phyloP scores from a whole-genome alignment of 1,140 invertebrate species.

The Drosophila novamexicana region DNA sequence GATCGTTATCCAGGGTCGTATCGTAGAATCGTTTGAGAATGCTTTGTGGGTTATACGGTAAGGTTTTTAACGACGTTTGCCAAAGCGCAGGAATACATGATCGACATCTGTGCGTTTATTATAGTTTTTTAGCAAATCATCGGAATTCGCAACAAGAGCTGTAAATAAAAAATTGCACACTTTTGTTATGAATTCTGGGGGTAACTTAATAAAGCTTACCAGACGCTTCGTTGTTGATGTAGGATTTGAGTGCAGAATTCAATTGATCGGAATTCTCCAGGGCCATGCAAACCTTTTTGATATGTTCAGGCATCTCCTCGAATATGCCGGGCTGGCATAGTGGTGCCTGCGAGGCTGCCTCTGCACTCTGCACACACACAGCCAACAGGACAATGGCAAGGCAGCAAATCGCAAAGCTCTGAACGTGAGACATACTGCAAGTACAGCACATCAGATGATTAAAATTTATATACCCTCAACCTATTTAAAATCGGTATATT shows the following conservation, averaged over 20 bases:
- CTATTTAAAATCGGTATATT: too few relatives aligned
- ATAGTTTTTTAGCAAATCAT: slow-evolving; percentile 82
- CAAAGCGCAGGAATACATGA: slow-evolving; percentile 91
- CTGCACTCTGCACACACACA: slow-evolving; percentile 39
- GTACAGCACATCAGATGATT: not conserved
- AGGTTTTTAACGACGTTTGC: slow-evolving; percentile 85
- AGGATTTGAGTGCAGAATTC: slow-evolving; percentile 72
- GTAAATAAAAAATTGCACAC: not conserved
- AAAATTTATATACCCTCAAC: not conserved
- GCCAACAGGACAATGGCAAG: slow-evolving; percentile 59
- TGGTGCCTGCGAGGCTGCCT: slow-evolving; percentile 54
- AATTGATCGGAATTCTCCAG: slow-evolving; percentile 82
- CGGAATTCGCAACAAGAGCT: slow-evolving; percentile 76
- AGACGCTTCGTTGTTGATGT: slow-evolving; percentile 82
- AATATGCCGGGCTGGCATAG: slow-evolving; percentile 77
- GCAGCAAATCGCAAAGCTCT: slow-evolving; percentile 60
- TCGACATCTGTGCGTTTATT: slow-evolving; percentile 91
- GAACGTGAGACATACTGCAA: slow-evolving; percentile 73
- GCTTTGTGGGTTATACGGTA: not conserved
- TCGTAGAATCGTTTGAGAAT: slow-evolving; percentile 1
- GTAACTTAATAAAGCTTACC: slow-evolving; percentile 46
- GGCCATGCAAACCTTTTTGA: slow-evolving; percentile 80
- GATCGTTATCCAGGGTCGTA: slow-evolving; percentile 28
- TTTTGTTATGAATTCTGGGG: not conserved
- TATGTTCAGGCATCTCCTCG: slow-evolving; percentile 81